A percentile compares a stretch with the other conserved stretches of the same genome.
These are phyloP conservation scores for Yponomeuta cagnagella DNA, from an alignment of 2,888 invertebrate genomes.

Conservation along the genomic window DNA sequence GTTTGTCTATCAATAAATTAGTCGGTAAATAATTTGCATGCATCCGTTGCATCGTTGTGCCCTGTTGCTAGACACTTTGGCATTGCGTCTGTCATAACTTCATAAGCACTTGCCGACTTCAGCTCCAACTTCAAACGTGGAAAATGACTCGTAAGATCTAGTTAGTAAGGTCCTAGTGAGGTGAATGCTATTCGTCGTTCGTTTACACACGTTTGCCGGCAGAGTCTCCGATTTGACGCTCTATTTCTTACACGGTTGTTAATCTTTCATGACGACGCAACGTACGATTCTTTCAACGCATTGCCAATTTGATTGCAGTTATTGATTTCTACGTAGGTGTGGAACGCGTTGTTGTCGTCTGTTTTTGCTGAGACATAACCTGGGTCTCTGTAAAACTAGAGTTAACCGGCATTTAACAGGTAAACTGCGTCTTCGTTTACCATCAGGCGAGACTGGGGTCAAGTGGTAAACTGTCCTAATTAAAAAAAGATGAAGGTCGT, in stretches of 20 bases:
- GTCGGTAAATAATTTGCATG: not conserved
- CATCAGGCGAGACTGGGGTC: too few species aligned
- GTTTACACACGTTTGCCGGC: constrained; percentile 20
- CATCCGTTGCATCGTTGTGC: constrained; percentile 38
- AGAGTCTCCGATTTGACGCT: constrained; percentile 56
- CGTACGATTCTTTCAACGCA: constrained; percentile 23
- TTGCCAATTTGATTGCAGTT: not conserved
- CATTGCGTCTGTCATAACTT: constrained; percentile 16
- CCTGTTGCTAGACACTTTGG: constrained; percentile 39
- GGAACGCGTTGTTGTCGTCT: too few species aligned
- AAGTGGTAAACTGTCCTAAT: too few species aligned
- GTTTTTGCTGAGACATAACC: too few species aligned
- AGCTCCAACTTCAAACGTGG: not conserved
- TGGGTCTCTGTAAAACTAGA: too few species aligned
- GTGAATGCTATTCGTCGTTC: constrained; percentile 10
- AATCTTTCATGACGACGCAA: constrained; percentile 31
- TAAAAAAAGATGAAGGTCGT: too few species aligned
- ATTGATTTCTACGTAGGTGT: not conserved
- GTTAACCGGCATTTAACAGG: too few species aligned
- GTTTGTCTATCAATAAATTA: not conserved
- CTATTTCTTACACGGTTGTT: constrained; percentile 56
- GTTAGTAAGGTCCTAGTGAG: not conserved
- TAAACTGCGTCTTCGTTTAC: too few species aligned
- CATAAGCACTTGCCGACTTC: constrained; percentile 2
- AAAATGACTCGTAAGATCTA: not conserved